phyloP scores from a whole-genome alignment of 2,113 vertebrate species.

The Corythornis cristatus region DNA sequence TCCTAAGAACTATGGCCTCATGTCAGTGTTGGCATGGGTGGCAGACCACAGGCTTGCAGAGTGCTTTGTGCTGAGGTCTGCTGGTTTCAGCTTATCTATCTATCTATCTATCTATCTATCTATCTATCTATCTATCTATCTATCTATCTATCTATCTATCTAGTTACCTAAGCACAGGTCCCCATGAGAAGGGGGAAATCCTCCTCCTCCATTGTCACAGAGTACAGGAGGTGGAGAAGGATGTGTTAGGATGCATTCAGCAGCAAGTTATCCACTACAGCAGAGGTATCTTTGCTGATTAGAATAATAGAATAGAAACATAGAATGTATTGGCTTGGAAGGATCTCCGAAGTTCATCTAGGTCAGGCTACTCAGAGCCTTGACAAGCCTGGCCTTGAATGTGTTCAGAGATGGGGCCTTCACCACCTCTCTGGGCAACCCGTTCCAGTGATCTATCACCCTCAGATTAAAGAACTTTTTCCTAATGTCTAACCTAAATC shows the following conservation, averaged over 20 bases:
- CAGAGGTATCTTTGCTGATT: neutral
- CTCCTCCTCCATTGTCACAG: neutral
- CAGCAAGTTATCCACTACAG: neutral
- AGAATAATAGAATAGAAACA: too few relatives aligned
- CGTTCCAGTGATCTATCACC: too few relatives aligned
- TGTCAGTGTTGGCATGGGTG: neutral
- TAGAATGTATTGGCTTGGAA: too few relatives aligned
- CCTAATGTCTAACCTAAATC: too few relatives aligned
- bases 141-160: neutral
- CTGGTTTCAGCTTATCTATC: neutral
- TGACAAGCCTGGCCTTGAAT: too few relatives aligned
- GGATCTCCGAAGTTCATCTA: too few relatives aligned
- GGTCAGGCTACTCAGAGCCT: too few relatives aligned
- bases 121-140: too few relatives aligned
- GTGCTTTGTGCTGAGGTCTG: neutral
- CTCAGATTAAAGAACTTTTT: too few relatives aligned
- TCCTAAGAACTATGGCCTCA: neutral
- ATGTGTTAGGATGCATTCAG: neutral
- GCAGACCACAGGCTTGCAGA: neutral
- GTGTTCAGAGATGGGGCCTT: too few relatives aligned
- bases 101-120: too few relatives aligned
- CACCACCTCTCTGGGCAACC: too few relatives aligned
- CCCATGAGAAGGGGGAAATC: neutral
- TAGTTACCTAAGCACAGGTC: neutral
- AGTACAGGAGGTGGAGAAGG: neutral